Percentiles rank a stretch among this genome's conserved stretches.
These are phyloP conservation scores for Agonopterix arenella DNA, from an alignment of 2,888 invertebrate species.

Conservation along the genomic window DNA sequence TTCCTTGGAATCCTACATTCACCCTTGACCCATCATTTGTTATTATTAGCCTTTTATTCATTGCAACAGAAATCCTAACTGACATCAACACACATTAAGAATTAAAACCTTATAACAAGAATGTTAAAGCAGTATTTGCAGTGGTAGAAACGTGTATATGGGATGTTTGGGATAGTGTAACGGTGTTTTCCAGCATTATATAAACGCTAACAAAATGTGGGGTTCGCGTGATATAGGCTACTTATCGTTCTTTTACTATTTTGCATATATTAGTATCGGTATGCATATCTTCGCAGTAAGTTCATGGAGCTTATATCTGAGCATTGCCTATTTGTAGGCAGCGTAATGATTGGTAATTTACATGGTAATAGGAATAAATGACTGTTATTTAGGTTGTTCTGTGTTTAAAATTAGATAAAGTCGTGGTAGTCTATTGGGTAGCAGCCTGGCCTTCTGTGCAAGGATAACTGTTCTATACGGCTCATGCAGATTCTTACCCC, in stretches of 20 bases:
- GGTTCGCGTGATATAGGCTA: constrained; percentile 64
- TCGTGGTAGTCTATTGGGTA: no score
- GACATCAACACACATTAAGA: no score
- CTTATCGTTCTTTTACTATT: constrained; percentile 64
- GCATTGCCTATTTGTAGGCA: no score
- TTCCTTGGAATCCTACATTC: constrained; percentile 44
- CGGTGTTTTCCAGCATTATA: constrained; percentile 39
- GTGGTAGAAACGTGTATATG: constrained; percentile 12
- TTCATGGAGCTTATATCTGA: no score
- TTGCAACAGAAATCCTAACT: not conserved
- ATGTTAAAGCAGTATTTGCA: constrained; percentile 19
- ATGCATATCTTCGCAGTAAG: constrained; percentile 30
- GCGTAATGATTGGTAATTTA: no score
- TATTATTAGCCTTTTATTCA: constrained; percentile 44
- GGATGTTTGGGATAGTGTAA: constrained; percentile 20
- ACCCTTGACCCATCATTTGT: constrained; percentile 68
- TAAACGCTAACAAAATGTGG: constrained; percentile 71
- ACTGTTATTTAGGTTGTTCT: no score
- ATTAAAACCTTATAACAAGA: constrained; percentile 17
- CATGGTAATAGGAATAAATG: no score
- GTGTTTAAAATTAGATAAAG: no score
- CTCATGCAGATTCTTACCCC: no score
- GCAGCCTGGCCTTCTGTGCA: no score
- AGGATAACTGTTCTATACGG: no score
- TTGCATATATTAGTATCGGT: constrained; percentile 64